phyloP scores from a whole-genome alignment of 2,888 invertebrate species.

The Metalampra italica region DNA sequence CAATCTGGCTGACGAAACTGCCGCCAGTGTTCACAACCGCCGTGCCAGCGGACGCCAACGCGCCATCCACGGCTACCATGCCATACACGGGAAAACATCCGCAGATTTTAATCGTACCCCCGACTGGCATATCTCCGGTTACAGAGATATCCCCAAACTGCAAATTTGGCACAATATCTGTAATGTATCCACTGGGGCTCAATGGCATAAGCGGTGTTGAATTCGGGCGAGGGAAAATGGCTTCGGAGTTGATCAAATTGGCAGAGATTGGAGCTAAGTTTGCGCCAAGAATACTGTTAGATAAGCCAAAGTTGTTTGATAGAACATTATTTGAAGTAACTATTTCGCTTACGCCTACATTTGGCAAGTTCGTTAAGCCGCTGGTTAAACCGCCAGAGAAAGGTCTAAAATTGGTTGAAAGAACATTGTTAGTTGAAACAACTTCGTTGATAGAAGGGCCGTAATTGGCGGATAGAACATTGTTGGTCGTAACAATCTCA shows the following conservation, averaged over 20 bases:
- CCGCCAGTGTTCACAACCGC: constrained; percentile 47
- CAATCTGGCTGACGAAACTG: constrained; percentile 7
- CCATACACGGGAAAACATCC: constrained; percentile 64
- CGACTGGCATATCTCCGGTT: constrained; percentile 52
- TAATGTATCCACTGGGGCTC: constrained; percentile 14
- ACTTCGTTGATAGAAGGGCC: background rate
- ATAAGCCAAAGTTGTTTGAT: background rate
- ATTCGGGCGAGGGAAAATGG: background rate
- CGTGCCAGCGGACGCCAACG: constrained; percentile 47
- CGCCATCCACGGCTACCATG: constrained; percentile 50
- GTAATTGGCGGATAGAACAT: background rate
- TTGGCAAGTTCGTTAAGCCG: background rate
- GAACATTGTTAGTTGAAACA: background rate
- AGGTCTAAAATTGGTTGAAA: background rate
- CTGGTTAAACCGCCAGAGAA: background rate
- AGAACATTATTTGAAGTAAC: constrained; percentile 8
- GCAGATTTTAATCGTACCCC: constrained; percentile 52
- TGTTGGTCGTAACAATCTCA: background rate
- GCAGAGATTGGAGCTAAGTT: background rate
- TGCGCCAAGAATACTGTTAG: too few species aligned
- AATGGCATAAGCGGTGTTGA: background rate
- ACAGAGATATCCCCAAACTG: constrained; percentile 54
- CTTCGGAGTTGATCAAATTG: background rate
- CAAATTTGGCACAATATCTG: constrained; percentile 50
- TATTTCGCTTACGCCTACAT: constrained; percentile 2